phyloP scores from a whole-genome alignment of 1,140 invertebrate species.

The Sycophila sp. region DNA sequence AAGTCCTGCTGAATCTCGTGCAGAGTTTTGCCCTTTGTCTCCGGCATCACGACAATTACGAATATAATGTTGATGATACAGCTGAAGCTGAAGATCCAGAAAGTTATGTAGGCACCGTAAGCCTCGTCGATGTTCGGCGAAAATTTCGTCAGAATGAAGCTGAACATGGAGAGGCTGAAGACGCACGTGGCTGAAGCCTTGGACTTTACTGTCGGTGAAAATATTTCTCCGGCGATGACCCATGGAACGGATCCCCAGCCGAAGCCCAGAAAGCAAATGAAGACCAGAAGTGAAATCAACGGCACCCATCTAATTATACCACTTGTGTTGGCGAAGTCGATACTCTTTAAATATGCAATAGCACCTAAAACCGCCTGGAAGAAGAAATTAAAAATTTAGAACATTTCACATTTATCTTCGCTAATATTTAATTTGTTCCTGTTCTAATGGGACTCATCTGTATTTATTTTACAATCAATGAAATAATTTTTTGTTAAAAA shows the following conservation, averaged over 20 bases:
- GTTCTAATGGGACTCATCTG: too few species aligned
- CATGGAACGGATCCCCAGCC: constrained; percentile 86
- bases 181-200: constrained; percentile 78
- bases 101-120: constrained; percentile 76
- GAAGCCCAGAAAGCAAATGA: constrained; percentile 74
- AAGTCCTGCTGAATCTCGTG: constrained; percentile 78
- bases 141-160: constrained; percentile 82
- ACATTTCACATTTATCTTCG: too few species aligned
- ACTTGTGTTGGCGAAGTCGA: constrained; percentile 61
- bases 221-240: constrained; percentile 85
- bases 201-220: constrained; percentile 79
- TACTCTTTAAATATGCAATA: constrained; percentile 70
- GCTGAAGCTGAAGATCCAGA: constrained; percentile 66
- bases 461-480: too few species aligned
- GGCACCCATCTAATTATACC: constrained; percentile 72
- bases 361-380: constrained; percentile 68
- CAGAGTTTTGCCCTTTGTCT: constrained; percentile 81
- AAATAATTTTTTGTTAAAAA: too few species aligned
- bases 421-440: too few species aligned
- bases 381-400: too few species aligned
- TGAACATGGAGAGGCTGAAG: constrained; percentile 80
- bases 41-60: constrained; percentile 75
- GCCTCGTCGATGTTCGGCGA: constrained; percentile 72
- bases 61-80: constrained; percentile 72
- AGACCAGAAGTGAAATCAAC: constrained; percentile 72